Conservation (phyloP, 2,113 vertebrate species). For the Sakesphorus luctuosus region DNA sequence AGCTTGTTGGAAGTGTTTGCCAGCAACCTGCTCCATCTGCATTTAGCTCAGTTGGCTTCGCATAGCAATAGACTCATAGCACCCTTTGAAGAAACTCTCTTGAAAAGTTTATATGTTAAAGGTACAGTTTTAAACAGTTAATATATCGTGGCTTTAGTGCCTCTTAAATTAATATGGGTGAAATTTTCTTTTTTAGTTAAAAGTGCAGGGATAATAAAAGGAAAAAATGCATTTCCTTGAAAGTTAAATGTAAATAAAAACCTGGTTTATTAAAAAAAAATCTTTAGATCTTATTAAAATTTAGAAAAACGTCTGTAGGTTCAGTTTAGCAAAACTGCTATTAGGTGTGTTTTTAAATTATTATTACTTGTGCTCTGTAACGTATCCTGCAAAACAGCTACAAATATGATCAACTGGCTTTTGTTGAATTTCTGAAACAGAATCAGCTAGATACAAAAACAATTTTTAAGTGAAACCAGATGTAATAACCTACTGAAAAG, state of each 20-base stretch:
- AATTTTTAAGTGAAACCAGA: neutral
- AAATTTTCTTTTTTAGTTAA: neutral
- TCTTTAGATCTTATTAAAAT: neutral
- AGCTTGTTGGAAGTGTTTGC: neutral
- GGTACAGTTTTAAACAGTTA: neutral
- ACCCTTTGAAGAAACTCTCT: neutral
- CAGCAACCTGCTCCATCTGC: slow-evolving; percentile 2
- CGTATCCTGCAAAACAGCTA: neutral
- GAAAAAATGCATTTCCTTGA: neutral
- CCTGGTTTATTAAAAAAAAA: neutral
- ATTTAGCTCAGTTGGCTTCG: neutral
- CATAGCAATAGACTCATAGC: neutral
- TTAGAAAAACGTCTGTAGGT: neutral
- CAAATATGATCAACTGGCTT: neutral
- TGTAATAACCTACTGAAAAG: neutral
- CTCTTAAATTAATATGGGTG: neutral
- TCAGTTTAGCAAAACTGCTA: neutral
- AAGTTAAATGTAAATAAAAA: neutral
- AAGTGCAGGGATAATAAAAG: neutral
- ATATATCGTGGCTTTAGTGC: neutral
- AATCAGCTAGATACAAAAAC: neutral
- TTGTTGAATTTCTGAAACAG: neutral
- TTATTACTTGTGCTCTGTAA: neutral
- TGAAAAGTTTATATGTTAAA: neutral
- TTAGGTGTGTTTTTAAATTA: neutral